Base-by-base conservation (phyloP, 2,888 invertebrate genomes). In the Scelioninae gen. 1 region DNA sequence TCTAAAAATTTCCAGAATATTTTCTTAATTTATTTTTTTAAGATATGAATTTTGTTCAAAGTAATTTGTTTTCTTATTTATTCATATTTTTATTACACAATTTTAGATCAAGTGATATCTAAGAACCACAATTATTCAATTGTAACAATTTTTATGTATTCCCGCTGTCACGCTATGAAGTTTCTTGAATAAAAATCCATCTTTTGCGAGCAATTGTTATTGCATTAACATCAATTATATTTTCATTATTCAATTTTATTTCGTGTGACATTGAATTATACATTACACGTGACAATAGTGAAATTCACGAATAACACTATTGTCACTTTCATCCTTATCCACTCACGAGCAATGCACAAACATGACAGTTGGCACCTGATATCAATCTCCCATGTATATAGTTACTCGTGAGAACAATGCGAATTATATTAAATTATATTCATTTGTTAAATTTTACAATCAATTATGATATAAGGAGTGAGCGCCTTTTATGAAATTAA, bases 31-130 rank as follows among this genome's bases (percentile, higher is more conserved):
- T n/a, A n/a, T n/a, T n/a, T n/a, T n/a, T n/a, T n/a, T n/a, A n/a
- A n/a, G n/a, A n/a, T n/a, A n/a, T n/a, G n/a, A n/a, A n/a, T n/a
- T n/a, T n/a, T n/a, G n/a, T n/a, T n/a, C n/a, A n/a, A n/a, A n/a
- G n/a, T n/a, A n/a, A n/a, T n/a, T n/a, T n/a, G n/a, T n/a, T n/a
- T n/a, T n/a, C n/a, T n/a, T n/a, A n/a, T n/a, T n/a, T n/a, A n/a
- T n/a, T n/a, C n/a, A n/a, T 62, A 47, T 45, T 31, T 31, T 45
- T 32, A 45, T 62, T 62, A 32, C n/a, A 45, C 31, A 47, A 45
- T 32, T 62, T 47, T 31, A 62, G 62, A 62, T 62, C 45, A 10
- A 45, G 32, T 47, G 62, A 62, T 62, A 62, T 62, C 62, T 16
- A 5, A 23, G 58, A 58, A 58, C 16, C 11, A 23, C 40, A 55